Evolutionary conservation across 2,797 vertebrate genomes (phyloP).

Genomic region (Lagothrix lagotricha): DNA sequence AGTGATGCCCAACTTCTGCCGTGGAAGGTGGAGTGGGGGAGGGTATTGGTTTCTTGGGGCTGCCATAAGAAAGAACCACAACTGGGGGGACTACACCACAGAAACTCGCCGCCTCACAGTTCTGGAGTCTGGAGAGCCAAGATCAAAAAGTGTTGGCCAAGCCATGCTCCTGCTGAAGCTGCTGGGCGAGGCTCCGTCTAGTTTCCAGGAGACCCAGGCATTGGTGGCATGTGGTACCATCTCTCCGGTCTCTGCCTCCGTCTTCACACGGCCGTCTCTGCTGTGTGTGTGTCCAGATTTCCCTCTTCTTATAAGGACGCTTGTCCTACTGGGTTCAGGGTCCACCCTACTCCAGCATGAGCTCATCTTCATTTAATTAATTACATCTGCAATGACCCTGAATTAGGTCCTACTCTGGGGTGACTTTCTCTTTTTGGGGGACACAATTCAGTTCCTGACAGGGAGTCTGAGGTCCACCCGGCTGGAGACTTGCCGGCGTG

Average conservation of each 20-base stretch:
- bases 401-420: background rate
- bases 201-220: no score
- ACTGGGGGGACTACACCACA: background rate
- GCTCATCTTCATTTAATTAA: background rate
- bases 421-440: background rate
- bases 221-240: background rate
- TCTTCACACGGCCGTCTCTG: no score
- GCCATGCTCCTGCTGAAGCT: background rate
- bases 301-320: background rate
- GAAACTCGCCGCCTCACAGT: background rate
- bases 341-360: background rate
- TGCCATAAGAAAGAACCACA: background rate
- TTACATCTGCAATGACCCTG: background rate
- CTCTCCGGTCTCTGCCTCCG: background rate
- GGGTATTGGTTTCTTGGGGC: background rate
- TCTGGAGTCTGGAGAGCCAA: background rate
- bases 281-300: background rate
- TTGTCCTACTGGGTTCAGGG: background rate
- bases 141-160: background rate
- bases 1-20: accelerated
- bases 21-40: accelerated
- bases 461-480: background rate
- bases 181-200: background rate
- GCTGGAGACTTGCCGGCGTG: background rate
- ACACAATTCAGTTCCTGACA: background rate